Evolutionary conservation across 2,113 vertebrate genomes (phyloP), one percentile per base, ranked within the genome.

Genomic region (Macrotis lagotis): DNA sequence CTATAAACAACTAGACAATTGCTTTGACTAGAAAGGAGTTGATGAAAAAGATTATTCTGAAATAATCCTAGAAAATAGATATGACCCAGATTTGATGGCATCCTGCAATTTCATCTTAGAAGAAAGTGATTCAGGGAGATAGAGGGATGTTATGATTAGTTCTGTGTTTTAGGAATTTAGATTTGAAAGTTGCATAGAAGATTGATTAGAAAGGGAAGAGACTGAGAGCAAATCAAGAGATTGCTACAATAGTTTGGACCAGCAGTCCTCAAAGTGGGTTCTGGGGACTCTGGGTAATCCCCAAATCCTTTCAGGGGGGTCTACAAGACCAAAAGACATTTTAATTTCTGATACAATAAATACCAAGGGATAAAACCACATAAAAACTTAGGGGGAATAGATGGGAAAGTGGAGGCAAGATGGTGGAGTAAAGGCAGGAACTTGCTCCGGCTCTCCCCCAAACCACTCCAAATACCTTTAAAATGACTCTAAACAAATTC

Each of bases 131-230:
- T 83, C 66, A 83, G 37, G 66, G n/a, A 19, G 22, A 83, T 83
- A 83, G 66, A 83, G 66, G 16, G 7, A 44, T 83, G 66, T 44
- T 83, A 83, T 44, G 66, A 7, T 44, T 83, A 22, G 16, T 44
- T 83, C 16, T 44, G 66, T 83, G 66, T 83, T 83, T 83, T 44
- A 83, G 37, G 66, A 83, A 83, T 83, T 83, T 83, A 83, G 44
- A 83, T 83, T 83, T 83, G 66, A 83, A 16, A 83, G 66, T n/a
- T 83, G 66, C 44, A 16, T 19, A 83, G n/a, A 83, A 83, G 66
- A 83, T 83, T 74, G 59, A 74, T 74, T 83, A n/a, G 66, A n/a
- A 83, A 83, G 66, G 66, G n/a, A 83, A 83, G 66, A 83, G n/a
- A 83, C n/a, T 44, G n/a, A 83, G 14, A 44, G 37, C 66, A 83